Evolutionary conservation across 2,888 invertebrate genomes (phyloP), one percentile per base, ranked within the genome.

Genomic region (Drosophila meridionalis): DNA sequence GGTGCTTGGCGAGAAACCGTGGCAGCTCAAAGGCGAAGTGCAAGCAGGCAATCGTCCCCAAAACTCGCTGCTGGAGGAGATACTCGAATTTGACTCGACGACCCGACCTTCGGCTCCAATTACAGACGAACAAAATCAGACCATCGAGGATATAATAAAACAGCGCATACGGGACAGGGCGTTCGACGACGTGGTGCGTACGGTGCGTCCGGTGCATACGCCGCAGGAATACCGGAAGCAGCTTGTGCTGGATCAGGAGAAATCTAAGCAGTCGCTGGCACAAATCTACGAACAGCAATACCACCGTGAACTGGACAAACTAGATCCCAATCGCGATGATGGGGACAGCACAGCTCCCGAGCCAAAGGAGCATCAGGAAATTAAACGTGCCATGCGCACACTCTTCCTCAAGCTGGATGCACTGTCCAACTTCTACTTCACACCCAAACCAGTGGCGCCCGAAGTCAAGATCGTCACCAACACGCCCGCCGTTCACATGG

Each of bases 11-110:
- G 97, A 98, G 73, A 98, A 98, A 83, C 96, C 98, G 0, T 99
- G 99, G 99, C 98, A 98, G 90, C 93, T 99, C 52, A 96, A 96
- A 91, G 99, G 99, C 73, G 99, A 99, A 94, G 95, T 98, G 0
- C 94, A 95, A 66, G 97, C 96, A 0, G 93, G 94, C 0, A 95
- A 94, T 69, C 94, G 99, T 63, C 99, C 99, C 0, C 96, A 97
- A 92, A 98, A 99, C 94, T 98, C 99, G 1, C 93, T 99, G 30
- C 94, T 99, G 0, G 97, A 99, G 93, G 98, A 99, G 93, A 95
- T 97, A 69, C 94, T 99, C 0, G 97, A 98, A 90, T 98, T 98
- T 93, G 98, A 99, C 90, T 94, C 97, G 32, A 96, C 96, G 0
- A 94, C 96, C 2, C 94, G 97, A 89, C 97, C 97, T 66, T 96